Evolutionary conservation across 1,140 invertebrate genomes (phyloP).

Genomic region (Dreissena rostriformis): DNA sequence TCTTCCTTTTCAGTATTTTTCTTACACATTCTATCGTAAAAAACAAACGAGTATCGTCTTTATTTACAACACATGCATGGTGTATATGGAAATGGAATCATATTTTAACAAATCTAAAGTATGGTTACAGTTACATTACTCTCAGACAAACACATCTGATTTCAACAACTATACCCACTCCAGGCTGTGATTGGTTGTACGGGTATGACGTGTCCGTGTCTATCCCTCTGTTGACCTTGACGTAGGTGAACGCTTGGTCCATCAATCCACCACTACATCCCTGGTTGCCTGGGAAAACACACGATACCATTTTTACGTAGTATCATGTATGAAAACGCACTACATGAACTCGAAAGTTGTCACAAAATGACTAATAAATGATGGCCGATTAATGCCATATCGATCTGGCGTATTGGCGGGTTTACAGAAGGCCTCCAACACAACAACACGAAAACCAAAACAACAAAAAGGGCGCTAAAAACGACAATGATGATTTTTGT

Average conservation of each 20-base stretch:
- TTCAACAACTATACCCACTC: slow-evolving; percentile 4
- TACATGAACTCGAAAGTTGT: too few relatives aligned
- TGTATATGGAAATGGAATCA: neutral
- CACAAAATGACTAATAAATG: too few relatives aligned
- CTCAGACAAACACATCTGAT: neutral
- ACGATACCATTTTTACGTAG: too few relatives aligned
- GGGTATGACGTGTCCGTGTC: slow-evolving; percentile 92
- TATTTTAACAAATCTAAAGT: neutral
- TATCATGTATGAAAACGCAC: too few relatives aligned
- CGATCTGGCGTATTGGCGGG: too few relatives aligned
- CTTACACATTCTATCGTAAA: neutral
- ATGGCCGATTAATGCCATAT: too few relatives aligned
- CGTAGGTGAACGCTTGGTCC: slow-evolving; percentile 94
- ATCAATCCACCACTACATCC: slow-evolving; percentile 98
- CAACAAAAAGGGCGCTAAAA: too few relatives aligned
- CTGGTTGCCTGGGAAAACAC: slow-evolving; percentile 89
- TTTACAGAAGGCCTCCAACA: too few relatives aligned
- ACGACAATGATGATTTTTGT: too few relatives aligned
- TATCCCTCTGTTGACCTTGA: slow-evolving; percentile 93
- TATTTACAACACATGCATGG: neutral
- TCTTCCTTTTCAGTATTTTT: neutral
- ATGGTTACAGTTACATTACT: neutral
- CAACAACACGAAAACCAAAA: too few relatives aligned
- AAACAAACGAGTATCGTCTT: neutral
- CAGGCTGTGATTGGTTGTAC: slow-evolving; percentile 60